Evolutionary conservation across 2,797 vertebrate species (phyloP).

Genomic region (Pantherophis vulpinus): DNA sequence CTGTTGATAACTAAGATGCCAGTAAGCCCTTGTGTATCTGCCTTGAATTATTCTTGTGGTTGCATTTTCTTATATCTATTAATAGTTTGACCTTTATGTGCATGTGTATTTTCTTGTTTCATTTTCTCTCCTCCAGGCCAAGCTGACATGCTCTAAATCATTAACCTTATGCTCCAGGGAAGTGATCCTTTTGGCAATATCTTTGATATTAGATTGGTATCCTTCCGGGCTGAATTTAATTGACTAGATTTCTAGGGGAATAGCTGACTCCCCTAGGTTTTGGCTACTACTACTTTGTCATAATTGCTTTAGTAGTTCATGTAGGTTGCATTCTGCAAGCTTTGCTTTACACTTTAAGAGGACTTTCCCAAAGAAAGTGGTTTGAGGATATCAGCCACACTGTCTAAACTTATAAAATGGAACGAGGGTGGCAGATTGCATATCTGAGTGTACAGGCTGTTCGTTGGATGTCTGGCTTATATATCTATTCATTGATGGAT

Average conservation of each 20-base stretch:
- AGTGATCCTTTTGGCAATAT: conserved; percentile 61
- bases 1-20: conserved; percentile 14
- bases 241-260: conserved; percentile 66
- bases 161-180: conserved; percentile 73
- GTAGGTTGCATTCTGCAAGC: conserved; percentile 18
- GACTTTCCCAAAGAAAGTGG: not conserved
- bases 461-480: conserved; percentile 19
- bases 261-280: conserved; percentile 40
- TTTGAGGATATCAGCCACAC: not conserved
- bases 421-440: conserved; percentile 34
- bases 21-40: conserved; percentile 10
- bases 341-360: conserved; percentile 47
- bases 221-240: conserved; percentile 75
- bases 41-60: conserved; percentile 17
- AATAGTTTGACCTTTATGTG: conserved; percentile 46
- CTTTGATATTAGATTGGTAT: conserved; percentile 74
- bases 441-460: conserved; percentile 39
- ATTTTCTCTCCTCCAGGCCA: conserved; percentile 62
- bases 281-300: conserved; percentile 46
- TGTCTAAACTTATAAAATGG: conserved; percentile 33
- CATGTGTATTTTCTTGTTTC: conserved; percentile 30
- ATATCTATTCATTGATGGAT: conserved; percentile 41
- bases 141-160: conserved; percentile 66
- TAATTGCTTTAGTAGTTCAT: conserved; percentile 49
- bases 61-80: conserved; percentile 56